These are phyloP conservation scores for Sinelater perroti DNA, from an alignment of 2,888 invertebrate species.

Conservation along the genomic window DNA sequence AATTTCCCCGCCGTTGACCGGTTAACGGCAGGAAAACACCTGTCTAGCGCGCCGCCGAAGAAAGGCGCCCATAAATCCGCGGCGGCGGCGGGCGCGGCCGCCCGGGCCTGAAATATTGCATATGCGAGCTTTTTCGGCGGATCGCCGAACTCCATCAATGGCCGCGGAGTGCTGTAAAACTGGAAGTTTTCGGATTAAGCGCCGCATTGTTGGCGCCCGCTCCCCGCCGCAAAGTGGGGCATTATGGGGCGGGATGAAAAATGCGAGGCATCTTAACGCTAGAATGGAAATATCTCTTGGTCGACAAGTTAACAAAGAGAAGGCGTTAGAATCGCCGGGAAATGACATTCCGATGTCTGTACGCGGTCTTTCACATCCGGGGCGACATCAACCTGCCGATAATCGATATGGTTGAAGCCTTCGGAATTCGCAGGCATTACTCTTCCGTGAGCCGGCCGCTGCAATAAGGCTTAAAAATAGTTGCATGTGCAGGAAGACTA, in stretches of 20 bases:
- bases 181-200: constrained; percentile 23
- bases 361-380: constrained; percentile 44
- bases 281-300: constrained; percentile 54
- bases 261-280: constrained; percentile 45
- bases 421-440: constrained; percentile 29
- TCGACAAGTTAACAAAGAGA: constrained; percentile 55
- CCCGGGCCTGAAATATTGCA: constrained; percentile 24
- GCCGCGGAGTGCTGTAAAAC: constrained; percentile 21
- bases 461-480: constrained; percentile 19
- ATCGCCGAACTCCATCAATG: constrained; percentile 33
- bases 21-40: no score
- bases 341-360: constrained; percentile 55
- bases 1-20: no score
- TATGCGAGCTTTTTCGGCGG: constrained; percentile 28
- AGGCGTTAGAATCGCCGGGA: constrained; percentile 51
- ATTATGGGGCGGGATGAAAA: constrained; percentile 30
- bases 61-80: no score
- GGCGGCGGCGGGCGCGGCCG: constrained; percentile 1
- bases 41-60: no score
- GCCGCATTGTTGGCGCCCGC: constrained; percentile 22
- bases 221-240: constrained; percentile 12
- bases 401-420: constrained; percentile 36
- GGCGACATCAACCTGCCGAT: constrained; percentile 33
- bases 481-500: no score
- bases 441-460: constrained; percentile 7